phyloP scores from a whole-genome alignment of 1,140 invertebrate genomes.

The Platyscapa corneri region DNA sequence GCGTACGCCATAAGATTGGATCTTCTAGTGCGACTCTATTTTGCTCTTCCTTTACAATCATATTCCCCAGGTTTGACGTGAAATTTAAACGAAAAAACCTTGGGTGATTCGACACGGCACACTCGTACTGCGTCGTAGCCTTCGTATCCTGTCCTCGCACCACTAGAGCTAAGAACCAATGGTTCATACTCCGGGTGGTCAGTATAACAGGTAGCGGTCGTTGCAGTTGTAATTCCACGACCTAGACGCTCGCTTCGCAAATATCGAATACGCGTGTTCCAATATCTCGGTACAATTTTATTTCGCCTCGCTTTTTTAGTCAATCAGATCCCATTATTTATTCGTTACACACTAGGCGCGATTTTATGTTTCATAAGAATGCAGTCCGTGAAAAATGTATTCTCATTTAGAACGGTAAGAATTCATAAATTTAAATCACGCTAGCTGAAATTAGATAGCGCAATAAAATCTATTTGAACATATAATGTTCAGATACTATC shows the following conservation, averaged over 20 bases:
- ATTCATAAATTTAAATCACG: conserved; percentile 36
- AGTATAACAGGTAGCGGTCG: not conserved
- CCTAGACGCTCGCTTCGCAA: not conserved
- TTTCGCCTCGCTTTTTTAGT: not conserved
- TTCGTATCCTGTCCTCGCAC: not conserved
- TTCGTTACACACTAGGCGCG: not conserved
- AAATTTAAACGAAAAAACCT: not conserved
- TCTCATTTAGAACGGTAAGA: conserved; percentile 14
- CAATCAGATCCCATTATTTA: not conserved
- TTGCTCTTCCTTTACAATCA: too few species aligned
- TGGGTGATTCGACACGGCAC: not conserved
- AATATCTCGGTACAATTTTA: not conserved
- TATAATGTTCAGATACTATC: conserved; percentile 39
- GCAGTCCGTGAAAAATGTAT: conserved; percentile 19
- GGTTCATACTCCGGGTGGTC: not conserved
- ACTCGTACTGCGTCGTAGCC: not conserved
- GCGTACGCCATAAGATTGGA: too few species aligned
- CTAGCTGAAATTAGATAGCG: conserved; percentile 37
- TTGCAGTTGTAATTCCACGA: not conserved
- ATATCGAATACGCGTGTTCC: not conserved
- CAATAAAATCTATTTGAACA: conserved; percentile 36
- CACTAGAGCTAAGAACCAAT: not conserved
- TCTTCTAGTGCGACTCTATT: too few species aligned
- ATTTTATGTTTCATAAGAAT: not conserved
- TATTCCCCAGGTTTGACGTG: too few species aligned